Evolutionary conservation across 2,888 invertebrate genomes (phyloP), one percentile per base, ranked within the genome.

Genomic region (Drosophila mimetica): DNA sequence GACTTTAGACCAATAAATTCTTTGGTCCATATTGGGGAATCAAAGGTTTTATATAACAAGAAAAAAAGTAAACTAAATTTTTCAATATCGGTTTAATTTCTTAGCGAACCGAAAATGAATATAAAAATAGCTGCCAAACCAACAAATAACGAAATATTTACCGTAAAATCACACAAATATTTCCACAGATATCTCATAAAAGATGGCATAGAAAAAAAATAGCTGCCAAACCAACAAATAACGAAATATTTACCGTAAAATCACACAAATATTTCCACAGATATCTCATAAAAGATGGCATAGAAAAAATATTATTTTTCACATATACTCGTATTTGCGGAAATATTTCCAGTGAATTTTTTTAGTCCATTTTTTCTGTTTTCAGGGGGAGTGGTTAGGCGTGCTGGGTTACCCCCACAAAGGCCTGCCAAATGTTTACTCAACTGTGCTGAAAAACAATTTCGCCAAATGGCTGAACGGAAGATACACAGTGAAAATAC

Each of bases 371-470:
- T 67, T 69, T 67, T 69, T 57, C 46, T 57, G 14, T 16, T 66
- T 18, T 37, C 16, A 36, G 16, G 14, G 32, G 34, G 11, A 36
- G 16, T 18, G 30, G 18, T n/a, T 16, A 14, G 58, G 11, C 39
- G 8, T 32, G 32, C 16, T 16, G 63, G 11, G 5, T 11, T 30
- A 34, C 58, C 41, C 51, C 54, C 32, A 32, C 22, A 41, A 46
- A 20, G 54, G 39, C 36, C 65, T 53, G 75, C 60, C 36, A 74
- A 77, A 85, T 90, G 90, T 90, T 89, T 89, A 90, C 81, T 89
- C 90, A 90, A 90, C 84, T 90, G 90, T 89, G 87, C 79, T 88
- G 89, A 82, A 89, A 89, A 89, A 89, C 89, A 89, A 89, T 89
- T 89, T 89, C 74, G 78, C 79, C 82, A 90, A 90, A 89, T 89